phyloP scores from a whole-genome alignment of 1,140 invertebrate species.

The Nilaparvata lugens region DNA sequence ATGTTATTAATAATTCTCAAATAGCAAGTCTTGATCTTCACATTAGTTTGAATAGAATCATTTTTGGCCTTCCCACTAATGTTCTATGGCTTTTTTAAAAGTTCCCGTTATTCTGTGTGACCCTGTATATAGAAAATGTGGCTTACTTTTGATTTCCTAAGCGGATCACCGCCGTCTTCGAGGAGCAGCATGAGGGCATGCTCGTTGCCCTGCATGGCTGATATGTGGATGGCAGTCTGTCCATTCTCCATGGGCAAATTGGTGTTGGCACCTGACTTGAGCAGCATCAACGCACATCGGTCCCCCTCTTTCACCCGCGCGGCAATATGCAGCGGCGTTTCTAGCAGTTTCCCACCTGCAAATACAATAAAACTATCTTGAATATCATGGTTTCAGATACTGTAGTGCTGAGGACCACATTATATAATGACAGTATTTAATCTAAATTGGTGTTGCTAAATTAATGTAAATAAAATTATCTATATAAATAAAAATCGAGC shows the following conservation, averaged over 20 bases:
- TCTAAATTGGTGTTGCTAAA: too few species aligned
- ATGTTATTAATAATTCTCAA: too few species aligned
- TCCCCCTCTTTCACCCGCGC: constrained; percentile 87
- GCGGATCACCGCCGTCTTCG: constrained; percentile 84
- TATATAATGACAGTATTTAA: too few species aligned
- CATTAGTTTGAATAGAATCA: too few species aligned
- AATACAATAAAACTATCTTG: neutral
- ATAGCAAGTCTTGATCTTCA: too few species aligned
- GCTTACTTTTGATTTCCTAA: constrained; percentile 77
- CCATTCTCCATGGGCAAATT: constrained; percentile 89
- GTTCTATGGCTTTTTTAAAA: too few species aligned
- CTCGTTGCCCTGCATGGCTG: constrained; percentile 79
- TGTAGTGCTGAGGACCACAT: neutral
- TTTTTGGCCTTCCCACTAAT: too few species aligned
- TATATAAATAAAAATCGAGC: too few species aligned
- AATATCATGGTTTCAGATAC: constrained; percentile 6
- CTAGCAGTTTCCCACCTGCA: constrained; percentile 63
- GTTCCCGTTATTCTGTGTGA: too few species aligned
- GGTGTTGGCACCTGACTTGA: constrained; percentile 94
- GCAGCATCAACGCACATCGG: constrained; percentile 90
- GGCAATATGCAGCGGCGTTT: constrained; percentile 94
- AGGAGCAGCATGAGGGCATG: constrained; percentile 75
- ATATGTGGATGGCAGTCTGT: constrained; percentile 87
- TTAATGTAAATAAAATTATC: too few species aligned
- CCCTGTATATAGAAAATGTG: neutral